Conservation (phyloP, 2,113 vertebrate genomes). For the Microtus pennsylvanicus region DNA sequence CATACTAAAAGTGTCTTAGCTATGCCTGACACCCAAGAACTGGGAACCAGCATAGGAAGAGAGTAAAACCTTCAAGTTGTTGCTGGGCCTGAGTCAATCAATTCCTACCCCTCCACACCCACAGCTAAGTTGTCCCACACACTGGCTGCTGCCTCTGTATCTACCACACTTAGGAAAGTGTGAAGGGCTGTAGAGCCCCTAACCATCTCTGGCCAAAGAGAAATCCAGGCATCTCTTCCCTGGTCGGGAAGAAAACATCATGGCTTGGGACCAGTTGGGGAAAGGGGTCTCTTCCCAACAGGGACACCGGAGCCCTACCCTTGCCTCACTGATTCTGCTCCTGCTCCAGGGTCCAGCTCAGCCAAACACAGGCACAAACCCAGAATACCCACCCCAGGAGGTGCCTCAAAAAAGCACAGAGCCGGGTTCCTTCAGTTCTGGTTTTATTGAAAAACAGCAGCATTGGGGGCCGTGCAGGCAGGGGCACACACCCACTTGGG, state of each 20-base stretch:
- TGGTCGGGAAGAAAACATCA: neutral
- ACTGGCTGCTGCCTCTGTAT: neutral
- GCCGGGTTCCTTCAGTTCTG: slow-evolving; percentile 54
- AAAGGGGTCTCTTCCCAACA: neutral
- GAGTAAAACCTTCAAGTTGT: neutral
- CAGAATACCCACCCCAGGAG: neutral
- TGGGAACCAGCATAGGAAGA: neutral
- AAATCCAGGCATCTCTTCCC: neutral
- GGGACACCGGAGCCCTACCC: neutral
- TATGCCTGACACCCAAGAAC: neutral
- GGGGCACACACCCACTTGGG: neutral
- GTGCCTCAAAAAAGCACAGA: slow-evolving; percentile 14
- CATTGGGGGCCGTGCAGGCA: neutral
- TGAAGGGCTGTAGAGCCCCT: neutral
- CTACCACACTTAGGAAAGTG: neutral
- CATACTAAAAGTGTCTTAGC: neutral
- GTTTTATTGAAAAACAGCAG: slow-evolving; percentile 80
- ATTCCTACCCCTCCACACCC: no score
- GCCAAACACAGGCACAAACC: neutral
- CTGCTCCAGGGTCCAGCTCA: neutral
- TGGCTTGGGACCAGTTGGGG: neutral
- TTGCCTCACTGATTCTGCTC: neutral
- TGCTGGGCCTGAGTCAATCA: no score
- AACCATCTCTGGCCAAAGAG: neutral
- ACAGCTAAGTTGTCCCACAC: neutral